Conservation (phyloP, 2,113 vertebrate genomes). For the Lagopus leucura region DNA sequence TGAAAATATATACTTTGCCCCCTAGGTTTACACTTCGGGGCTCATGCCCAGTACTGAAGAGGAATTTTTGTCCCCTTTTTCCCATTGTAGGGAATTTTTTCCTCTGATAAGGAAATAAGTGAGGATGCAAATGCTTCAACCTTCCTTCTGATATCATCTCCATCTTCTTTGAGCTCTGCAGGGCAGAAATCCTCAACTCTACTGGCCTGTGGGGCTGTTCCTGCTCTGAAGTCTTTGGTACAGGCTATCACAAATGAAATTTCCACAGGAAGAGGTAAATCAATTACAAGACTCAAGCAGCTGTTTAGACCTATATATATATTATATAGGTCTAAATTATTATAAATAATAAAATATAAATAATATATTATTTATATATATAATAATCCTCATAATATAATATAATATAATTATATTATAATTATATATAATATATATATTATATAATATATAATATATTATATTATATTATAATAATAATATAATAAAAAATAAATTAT, state of each 20-base stretch:
- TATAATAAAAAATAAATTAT: too few species aligned
- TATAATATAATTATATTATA: too few species aligned
- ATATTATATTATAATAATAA: too few species aligned
- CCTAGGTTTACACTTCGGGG: background rate
- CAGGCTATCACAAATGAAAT: background rate
- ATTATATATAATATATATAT: too few species aligned
- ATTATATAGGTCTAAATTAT: too few species aligned
- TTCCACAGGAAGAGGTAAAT: slow-evolving; percentile 38
- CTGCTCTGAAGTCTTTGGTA: background rate
- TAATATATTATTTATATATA: too few species aligned
- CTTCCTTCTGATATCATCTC: background rate
- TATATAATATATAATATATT: too few species aligned
- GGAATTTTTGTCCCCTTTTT: background rate
- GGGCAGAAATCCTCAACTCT: background rate
- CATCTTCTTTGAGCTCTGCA: background rate
- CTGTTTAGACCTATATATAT: slow-evolving; percentile 27
- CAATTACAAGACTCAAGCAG: slow-evolving; percentile 28
- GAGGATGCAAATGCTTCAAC: background rate
- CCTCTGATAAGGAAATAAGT: background rate
- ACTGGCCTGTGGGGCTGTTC: background rate
- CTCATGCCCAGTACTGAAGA: background rate
- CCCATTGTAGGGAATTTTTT: background rate
- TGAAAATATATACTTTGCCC: background rate
- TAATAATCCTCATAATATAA: too few species aligned
- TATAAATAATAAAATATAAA: too few species aligned